phyloP scores from a whole-genome alignment of 2,888 invertebrate genomes.

The Cataglyphis albicans region DNA sequence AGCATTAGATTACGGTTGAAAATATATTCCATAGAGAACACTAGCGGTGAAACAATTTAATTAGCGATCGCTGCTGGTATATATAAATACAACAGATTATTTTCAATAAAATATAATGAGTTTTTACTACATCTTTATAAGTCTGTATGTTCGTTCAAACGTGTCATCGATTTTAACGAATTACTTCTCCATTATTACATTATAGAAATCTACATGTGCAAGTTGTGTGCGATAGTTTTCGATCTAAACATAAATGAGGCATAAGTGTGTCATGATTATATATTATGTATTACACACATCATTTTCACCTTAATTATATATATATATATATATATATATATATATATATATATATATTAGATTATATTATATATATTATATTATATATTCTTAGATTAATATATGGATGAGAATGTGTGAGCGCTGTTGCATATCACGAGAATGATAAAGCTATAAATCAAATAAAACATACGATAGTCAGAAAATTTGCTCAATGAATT shows the following conservation, averaged over 20 bases:
- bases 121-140: background rate
- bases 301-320: background rate
- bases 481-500: background rate
- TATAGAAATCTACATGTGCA: background rate
- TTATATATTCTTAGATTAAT: background rate
- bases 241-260: background rate
- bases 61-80: background rate
- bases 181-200: too few relatives aligned
- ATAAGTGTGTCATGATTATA: background rate
- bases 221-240: background rate
- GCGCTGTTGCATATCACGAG: background rate
- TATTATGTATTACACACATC: too few relatives aligned
- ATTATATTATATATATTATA: too few relatives aligned
- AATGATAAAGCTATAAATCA: background rate
- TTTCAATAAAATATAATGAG: conserved; percentile 1
- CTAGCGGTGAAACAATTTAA: background rate
- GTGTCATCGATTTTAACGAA: too few relatives aligned
- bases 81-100: background rate
- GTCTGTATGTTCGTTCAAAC: background rate
- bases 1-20: background rate
- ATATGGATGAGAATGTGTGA: background rate
- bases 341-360: too few relatives aligned
- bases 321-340: background rate
- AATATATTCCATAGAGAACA: background rate
- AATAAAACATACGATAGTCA: background rate